Percentiles rank a stretch among this genome's conserved stretches.
phyloP scores from a whole-genome alignment of 2,888 invertebrate genomes.

The Drosophila paranaensis region DNA sequence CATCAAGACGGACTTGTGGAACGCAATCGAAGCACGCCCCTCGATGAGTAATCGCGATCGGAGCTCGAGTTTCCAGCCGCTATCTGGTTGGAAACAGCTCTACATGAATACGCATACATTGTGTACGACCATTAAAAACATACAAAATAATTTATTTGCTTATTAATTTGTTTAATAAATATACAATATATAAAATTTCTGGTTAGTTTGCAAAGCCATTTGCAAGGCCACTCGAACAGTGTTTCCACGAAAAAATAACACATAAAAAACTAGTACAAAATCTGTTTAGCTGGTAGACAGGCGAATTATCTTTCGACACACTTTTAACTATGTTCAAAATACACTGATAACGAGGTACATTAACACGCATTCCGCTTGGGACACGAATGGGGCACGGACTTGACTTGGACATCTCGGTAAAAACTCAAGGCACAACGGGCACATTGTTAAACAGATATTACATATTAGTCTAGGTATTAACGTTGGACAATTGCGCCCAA shows the following conservation, averaged over 20 bases:
- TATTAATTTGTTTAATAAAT: constrained; percentile 81
- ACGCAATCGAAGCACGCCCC: constrained; percentile 44
- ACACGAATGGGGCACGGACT: constrained; percentile 26
- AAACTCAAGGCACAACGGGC: constrained; percentile 45
- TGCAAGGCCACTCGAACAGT: constrained; percentile 43
- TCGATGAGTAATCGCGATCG: constrained; percentile 59
- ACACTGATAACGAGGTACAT: constrained; percentile 55
- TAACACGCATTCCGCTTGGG: constrained; percentile 42
- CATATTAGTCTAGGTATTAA: constrained; percentile 58
- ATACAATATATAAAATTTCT: constrained; percentile 73
- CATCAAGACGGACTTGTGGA: constrained; percentile 50
- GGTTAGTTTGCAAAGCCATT: constrained; percentile 65
- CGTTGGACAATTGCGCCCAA: constrained; percentile 29
- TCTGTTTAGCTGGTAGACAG: constrained; percentile 31
- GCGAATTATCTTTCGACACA: constrained; percentile 31
- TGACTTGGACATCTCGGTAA: constrained; percentile 16
- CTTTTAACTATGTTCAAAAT: constrained; percentile 30
- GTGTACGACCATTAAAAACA: constrained; percentile 73
- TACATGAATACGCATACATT: constrained; percentile 4
- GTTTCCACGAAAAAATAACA: constrained; percentile 8
- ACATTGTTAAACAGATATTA: constrained; percentile 28
- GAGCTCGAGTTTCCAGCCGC: constrained; percentile 39
- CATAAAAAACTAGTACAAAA: constrained; percentile 41
- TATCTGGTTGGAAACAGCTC: constrained; percentile 21
- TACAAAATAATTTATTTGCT: constrained; percentile 79